These are phyloP conservation scores for Metaphire vulgaris DNA, from an alignment of 1,140 invertebrate genomes.

Conservation along the genomic window DNA sequence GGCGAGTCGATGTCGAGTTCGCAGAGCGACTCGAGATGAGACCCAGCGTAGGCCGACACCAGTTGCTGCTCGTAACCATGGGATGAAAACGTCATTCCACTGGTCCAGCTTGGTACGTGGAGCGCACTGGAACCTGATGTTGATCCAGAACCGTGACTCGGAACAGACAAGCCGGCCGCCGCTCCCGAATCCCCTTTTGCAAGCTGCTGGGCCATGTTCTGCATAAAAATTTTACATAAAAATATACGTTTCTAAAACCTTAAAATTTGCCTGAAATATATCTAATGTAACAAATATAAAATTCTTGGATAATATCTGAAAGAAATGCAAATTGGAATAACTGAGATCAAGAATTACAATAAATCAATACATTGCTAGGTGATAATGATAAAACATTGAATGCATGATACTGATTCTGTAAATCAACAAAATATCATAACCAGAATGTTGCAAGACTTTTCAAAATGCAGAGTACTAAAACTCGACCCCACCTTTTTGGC, in stretches of 20 bases:
- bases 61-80: conserved; percentile 41
- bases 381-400: too few relatives aligned
- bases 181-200: background rate
- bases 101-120: conserved; percentile 28
- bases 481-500: too few relatives aligned
- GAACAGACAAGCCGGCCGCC: background rate
- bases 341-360: too few relatives aligned
- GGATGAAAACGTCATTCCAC: conserved; percentile 27
- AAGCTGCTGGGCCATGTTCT: background rate
- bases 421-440: too few relatives aligned
- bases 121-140: background rate
- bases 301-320: too few relatives aligned
- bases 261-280: too few relatives aligned
- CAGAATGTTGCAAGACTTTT: too few relatives aligned
- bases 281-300: too few relatives aligned
- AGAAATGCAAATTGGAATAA: too few relatives aligned
- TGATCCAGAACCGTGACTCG: background rate
- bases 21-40: conserved; percentile 84
- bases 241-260: background rate
- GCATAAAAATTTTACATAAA: background rate
- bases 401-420: too few relatives aligned
- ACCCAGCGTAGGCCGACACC: conserved; percentile 50
- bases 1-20: conserved; percentile 79
- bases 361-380: too few relatives aligned
- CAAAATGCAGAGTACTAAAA: too few relatives aligned